phyloP scores from a whole-genome alignment of 1,140 invertebrate species.

The Magallana gigas region DNA sequence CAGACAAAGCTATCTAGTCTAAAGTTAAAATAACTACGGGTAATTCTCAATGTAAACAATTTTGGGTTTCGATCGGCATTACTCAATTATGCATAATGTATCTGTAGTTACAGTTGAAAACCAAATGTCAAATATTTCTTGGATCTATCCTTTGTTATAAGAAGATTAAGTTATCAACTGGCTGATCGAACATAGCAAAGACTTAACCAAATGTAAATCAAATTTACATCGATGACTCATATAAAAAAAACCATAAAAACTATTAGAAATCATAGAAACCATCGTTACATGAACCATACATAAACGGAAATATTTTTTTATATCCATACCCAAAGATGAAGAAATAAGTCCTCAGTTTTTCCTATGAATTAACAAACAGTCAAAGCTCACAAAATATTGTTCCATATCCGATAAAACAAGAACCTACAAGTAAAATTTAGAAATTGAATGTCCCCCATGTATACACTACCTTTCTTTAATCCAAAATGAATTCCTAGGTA shows the following conservation, averaged over 20 bases:
- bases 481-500: background rate
- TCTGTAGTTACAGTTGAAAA: too few relatives aligned
- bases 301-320: background rate
- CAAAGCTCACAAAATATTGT: too few relatives aligned
- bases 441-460: background rate
- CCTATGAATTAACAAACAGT: too few relatives aligned
- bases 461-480: conserved; percentile 12
- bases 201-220: background rate
- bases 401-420: background rate
- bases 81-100: too few relatives aligned
- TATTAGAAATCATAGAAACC: background rate
- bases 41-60: too few relatives aligned
- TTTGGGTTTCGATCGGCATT: too few relatives aligned
- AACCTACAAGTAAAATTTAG: background rate
- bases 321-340: too few relatives aligned
- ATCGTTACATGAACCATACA: background rate
- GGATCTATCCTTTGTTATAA: background rate
- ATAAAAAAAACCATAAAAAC: background rate
- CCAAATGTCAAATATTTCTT: background rate
- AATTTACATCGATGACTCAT: background rate
- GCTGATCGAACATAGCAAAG: background rate
- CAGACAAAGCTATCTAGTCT: too few relatives aligned
- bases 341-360: too few relatives aligned
- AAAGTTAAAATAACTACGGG: too few relatives aligned
- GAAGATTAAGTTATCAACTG: background rate